Base-by-base conservation (phyloP, 2,888 invertebrate genomes). In the Tiliacea citrago region DNA sequence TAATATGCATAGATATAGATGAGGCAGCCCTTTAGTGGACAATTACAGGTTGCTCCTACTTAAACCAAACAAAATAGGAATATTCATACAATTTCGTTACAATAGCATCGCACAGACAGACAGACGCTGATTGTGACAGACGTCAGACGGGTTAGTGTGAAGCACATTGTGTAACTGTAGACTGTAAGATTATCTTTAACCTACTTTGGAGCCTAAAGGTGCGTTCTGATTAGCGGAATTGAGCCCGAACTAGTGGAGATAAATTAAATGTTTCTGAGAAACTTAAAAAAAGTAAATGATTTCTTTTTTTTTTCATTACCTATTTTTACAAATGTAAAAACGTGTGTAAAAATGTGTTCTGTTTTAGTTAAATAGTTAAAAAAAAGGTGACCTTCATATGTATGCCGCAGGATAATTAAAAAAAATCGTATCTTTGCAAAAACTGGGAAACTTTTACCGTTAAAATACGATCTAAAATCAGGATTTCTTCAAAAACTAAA, bases 51-150 rank as follows among this genome's bases (percentile, higher is more conserved):
- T 16, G 13, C 21, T 58, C 13, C 5, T 13, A 63, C 0, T 24
- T 12, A 18, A 24, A 42, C 29, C n/a, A 45, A 61, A 51, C 45
- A 53, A 47, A 51, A 61, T 45, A 69, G 60, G 55, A 75, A 53
- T 61, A 61, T 61, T 72, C 72, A 62, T 29, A 76, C 21, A 61
- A 35, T 24, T 51, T 53, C n/a, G 18, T 63, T n/a, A 68, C 49
- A 75, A 68, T 49, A 39, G 39, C 49, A 29, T 65, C 18, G 24
- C 10, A 47, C 45, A 78, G 79, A 82, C 80, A 57, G 62, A 39
- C 39, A 62, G 73, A 58, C 83, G 65, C 73, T 66, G 68, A 69
- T 78, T 83, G 79, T 83, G 83, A 78, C 68, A 53, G 65, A 61
- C 60, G 24, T 0, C 65, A 42, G 57, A 62, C 53, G 18, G 6